phyloP scores from a whole-genome alignment of 2,888 invertebrate genomes.

The Pocota personata region DNA sequence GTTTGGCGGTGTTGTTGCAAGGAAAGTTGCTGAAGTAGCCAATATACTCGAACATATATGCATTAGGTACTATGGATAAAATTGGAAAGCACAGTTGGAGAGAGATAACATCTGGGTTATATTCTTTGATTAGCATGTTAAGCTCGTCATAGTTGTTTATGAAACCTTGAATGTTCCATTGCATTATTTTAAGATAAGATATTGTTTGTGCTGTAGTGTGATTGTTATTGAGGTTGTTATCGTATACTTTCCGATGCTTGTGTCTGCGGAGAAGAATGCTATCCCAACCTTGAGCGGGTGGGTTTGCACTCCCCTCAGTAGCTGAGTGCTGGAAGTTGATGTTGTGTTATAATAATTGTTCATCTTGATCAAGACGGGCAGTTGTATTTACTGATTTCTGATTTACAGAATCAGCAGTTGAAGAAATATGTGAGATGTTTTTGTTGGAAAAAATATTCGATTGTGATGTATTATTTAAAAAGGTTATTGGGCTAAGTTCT shows the following conservation, averaged over 20 bases:
- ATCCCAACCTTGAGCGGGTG: background rate
- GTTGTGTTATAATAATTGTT: background rate
- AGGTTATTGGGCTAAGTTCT: background rate
- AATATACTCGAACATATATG: too few species aligned
- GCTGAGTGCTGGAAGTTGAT: too few species aligned
- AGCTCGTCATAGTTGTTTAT: background rate
- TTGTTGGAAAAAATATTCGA: background rate
- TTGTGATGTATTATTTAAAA: background rate
- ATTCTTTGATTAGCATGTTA: background rate
- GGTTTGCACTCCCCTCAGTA: too few species aligned
- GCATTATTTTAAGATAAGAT: background rate
- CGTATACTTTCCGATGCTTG: background rate
- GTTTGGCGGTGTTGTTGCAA: background rate
- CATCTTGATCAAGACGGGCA: background rate
- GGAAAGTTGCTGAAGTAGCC: background rate
- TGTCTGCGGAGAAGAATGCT: background rate
- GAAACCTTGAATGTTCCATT: background rate
- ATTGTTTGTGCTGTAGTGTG: too few species aligned
- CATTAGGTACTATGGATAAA: background rate
- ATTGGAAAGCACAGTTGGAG: constrained; percentile 1
- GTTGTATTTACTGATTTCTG: background rate
- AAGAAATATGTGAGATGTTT: background rate
- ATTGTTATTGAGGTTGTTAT: background rate
- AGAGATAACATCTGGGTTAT: background rate
- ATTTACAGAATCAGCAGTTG: background rate